Evolutionary conservation across 2,797 vertebrate species (phyloP).

Genomic region (Cossypha polioptera): DNA sequence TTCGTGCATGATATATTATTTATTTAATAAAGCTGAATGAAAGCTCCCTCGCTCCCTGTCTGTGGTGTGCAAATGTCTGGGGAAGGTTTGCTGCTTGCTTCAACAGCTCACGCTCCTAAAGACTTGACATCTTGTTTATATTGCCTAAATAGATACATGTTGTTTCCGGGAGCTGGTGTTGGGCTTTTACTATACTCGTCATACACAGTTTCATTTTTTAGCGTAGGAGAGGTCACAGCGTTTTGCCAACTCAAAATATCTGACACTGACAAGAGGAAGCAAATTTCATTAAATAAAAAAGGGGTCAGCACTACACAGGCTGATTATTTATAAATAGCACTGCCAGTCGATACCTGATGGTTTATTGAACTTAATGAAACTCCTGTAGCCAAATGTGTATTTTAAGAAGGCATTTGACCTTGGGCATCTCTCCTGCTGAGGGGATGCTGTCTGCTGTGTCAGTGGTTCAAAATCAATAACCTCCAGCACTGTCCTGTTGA

Average conservation of each 20-base stretch:
- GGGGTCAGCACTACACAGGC: not conserved
- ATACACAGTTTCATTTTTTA: not conserved
- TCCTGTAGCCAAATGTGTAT: constrained; percentile 22
- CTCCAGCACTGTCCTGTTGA: constrained; percentile 40
- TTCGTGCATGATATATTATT: not conserved
- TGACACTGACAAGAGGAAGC: constrained; percentile 31
- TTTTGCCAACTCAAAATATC: not conserved
- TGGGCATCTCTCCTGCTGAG: constrained; percentile 51
- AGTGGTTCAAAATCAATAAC: constrained; percentile 68
- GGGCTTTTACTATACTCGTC: not conserved
- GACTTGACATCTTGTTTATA: constrained; percentile 33
- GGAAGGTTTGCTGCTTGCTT: not conserved
- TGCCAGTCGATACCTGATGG: not conserved
- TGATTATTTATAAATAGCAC: constrained; percentile 59
- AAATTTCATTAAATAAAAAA: constrained; percentile 44
- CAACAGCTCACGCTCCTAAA: not conserved
- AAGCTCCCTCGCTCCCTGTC: not conserved
- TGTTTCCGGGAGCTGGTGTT: not conserved
- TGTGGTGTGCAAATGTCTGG: not conserved
- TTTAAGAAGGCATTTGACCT: constrained; percentile 65
- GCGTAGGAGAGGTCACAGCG: not conserved
- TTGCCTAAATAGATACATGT: not conserved
- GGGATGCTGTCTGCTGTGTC: constrained; percentile 62
- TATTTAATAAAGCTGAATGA: constrained; percentile 9
- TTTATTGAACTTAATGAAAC: constrained; percentile 43